Conservation (phyloP, 1,140 invertebrate species). For the Tribolium castaneum region DNA sequence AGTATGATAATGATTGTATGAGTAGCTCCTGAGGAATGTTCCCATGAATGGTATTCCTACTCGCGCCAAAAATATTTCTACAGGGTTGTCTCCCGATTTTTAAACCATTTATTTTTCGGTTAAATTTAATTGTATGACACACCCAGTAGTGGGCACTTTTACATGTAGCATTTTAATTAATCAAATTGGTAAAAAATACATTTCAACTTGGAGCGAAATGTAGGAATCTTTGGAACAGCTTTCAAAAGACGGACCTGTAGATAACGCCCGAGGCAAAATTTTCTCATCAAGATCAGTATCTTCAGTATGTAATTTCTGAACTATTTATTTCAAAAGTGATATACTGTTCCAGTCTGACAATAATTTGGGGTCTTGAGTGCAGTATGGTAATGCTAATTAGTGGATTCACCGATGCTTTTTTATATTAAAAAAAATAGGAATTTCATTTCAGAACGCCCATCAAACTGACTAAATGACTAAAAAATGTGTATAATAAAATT, state of each 20-base stretch:
- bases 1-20: slow-evolving; percentile 39
- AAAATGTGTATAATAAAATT: not conserved
- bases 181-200: too few relatives aligned
- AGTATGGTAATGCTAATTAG: not conserved
- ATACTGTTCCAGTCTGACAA: not conserved
- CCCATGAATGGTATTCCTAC: slow-evolving; percentile 12
- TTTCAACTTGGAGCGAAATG: not conserved
- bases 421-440: not conserved
- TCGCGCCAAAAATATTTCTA: slow-evolving; percentile 26
- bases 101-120: not conserved
- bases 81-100: not conserved
- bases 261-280: not conserved
- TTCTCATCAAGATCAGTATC: slow-evolving; percentile 18
- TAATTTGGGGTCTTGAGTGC: not conserved
- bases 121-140: too few relatives aligned
- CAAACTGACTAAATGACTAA: not conserved
- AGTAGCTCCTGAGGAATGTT: slow-evolving; percentile 41
- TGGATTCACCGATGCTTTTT: not conserved
- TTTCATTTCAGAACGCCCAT: too few relatives aligned
- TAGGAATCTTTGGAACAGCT: not conserved
- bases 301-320: slow-evolving; percentile 1
- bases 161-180: too few relatives aligned
- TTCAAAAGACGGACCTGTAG: not conserved
- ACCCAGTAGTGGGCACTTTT: too few relatives aligned
- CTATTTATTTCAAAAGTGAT: slow-evolving; percentile 16